These are phyloP conservation scores for Enteromius unitaeniatus DNA, from an alignment of 2,797 vertebrate genomes.

Conservation along the genomic window DNA sequence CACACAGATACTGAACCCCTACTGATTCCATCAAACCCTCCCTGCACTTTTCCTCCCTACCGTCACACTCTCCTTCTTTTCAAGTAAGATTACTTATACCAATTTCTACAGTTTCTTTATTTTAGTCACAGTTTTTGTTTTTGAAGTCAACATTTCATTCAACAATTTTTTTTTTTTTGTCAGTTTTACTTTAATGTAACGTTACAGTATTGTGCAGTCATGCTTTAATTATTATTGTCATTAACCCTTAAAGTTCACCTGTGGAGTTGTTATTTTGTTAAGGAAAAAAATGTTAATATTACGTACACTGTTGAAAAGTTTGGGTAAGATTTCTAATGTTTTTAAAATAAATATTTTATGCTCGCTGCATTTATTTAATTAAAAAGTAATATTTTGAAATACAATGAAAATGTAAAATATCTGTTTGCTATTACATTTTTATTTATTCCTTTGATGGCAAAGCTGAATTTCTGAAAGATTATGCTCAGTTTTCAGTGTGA, in stretches of 20 bases:
- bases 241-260: background rate
- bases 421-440: background rate
- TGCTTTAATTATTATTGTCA: background rate
- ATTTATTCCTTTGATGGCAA: background rate
- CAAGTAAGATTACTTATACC: background rate
- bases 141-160: background rate
- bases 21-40: slow-evolving; percentile 33
- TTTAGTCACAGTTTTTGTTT: background rate
- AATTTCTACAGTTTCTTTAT: background rate
- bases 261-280: background rate
- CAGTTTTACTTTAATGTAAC: background rate
- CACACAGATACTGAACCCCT: background rate
- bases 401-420: background rate
- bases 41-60: background rate
- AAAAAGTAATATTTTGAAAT: slow-evolving; percentile 1
- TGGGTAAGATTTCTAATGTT: background rate
- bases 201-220: background rate
- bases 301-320: background rate
- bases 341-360: background rate
- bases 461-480: background rate
- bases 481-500: background rate
- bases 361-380: background rate
- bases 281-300: background rate
- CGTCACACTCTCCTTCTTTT: background rate
- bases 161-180: background rate